A percentile compares a stretch with the other conserved stretches of the same genome.
These are phyloP conservation scores for Anseranas semipalmata DNA, from an alignment of 2,113 vertebrate species.

Conservation along the genomic window DNA sequence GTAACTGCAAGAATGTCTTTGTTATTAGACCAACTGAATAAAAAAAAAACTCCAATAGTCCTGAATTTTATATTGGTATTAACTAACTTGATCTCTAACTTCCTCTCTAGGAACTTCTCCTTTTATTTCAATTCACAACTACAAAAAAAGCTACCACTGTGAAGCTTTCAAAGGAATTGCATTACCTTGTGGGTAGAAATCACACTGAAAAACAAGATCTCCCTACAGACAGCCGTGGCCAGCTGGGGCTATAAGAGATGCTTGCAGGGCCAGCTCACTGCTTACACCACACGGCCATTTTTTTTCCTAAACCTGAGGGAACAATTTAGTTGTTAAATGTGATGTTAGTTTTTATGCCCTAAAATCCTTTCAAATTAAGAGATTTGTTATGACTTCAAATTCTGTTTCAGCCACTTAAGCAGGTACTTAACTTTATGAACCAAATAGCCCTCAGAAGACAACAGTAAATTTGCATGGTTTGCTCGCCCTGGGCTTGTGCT, in stretches of 20 bases:
- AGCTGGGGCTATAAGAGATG: not conserved
- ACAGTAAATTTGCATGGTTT: not conserved
- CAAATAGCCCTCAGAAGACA: not conserved
- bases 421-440: not conserved
- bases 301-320: not conserved
- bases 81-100: not conserved
- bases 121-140: not conserved
- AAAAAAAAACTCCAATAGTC: not conserved
- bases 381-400: not conserved
- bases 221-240: not conserved
- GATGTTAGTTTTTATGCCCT: not conserved
- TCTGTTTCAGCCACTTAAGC: not conserved
- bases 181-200: not conserved
- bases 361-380: not conserved
- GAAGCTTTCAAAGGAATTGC: not conserved
- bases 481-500: not conserved
- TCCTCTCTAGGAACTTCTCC: not conserved
- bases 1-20: not conserved
- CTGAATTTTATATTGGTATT: not conserved
- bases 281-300: not conserved
- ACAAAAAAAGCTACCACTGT: rapidly evolving
- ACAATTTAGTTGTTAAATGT: not conserved
- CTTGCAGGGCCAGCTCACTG: not conserved
- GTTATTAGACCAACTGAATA: not conserved
- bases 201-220: not conserved